Conservation (phyloP, 2,888 invertebrate species). For the Scaptomyza cyrtandrae region DNA sequence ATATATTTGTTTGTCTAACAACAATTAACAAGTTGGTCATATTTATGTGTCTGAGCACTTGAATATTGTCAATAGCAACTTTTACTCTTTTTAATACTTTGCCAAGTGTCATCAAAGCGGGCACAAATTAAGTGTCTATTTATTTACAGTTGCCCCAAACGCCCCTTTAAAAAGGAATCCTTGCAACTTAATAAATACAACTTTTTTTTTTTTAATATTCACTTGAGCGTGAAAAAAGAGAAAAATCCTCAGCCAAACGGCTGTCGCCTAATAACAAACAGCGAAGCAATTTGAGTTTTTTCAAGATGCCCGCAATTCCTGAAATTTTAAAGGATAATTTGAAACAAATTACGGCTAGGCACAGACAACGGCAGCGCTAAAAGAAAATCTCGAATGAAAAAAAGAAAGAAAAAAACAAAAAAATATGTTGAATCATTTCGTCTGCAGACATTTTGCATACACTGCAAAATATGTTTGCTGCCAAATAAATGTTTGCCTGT, state of each 20-base stretch:
- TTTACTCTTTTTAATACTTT: constrained; percentile 6
- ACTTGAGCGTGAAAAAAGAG: no score
- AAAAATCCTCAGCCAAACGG: neutral
- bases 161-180: no score
- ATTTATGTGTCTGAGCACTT: neutral
- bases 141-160: constrained; percentile 56
- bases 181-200: constrained; percentile 45
- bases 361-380: constrained; percentile 22
- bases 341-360: constrained; percentile 66
- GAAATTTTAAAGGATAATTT: constrained; percentile 78
- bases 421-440: constrained; percentile 33
- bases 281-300: constrained; percentile 66
- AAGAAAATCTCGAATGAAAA: constrained; percentile 12
- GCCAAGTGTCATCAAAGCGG: constrained; percentile 44
- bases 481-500: constrained; percentile 14
- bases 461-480: constrained; percentile 32
- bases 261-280: constrained; percentile 45
- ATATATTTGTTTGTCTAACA: constrained; percentile 31
- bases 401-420: neutral
- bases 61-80: constrained; percentile 19
- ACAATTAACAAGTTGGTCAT: constrained; percentile 25
- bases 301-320: constrained; percentile 20
- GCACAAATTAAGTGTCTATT: constrained; percentile 74
- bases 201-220: no score
- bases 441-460: constrained; percentile 44